Base-by-base conservation (phyloP, 2,113 vertebrate genomes). In the Pardalotus punctatus region DNA sequence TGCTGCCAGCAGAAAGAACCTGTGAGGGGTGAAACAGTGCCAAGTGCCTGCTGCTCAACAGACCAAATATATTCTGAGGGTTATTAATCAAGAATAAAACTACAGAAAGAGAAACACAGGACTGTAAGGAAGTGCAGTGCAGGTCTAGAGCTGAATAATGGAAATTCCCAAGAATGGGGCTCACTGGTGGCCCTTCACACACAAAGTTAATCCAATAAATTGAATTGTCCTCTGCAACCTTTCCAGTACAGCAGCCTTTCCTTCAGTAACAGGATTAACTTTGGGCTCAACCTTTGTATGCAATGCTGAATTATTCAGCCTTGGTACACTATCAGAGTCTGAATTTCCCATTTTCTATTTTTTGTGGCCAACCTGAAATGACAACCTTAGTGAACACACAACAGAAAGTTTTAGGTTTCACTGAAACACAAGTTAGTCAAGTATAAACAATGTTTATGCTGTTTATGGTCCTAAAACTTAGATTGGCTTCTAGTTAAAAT, bases 171-270 rank as follows among this genome's bases (percentile, higher is more conserved):
- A 47, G 67, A 62, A 70, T 4, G n/a, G 33, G 47, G 17, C 54
- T 78, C 3, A 2, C 43, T 81, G 60, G 33, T 93, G 83, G 69
- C 69, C 67, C 51, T 79, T 83, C 58, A 70, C 0, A 17, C 65
- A 60, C 17, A 4, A 70, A 71, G 50, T 57, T 95, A 95, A 96
- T 89, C 89, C 90, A 91, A 79, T 93, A 79, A 92, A 94, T 42
- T 33, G 22, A 70, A 85, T 65, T 88, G 65, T 51, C 48, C 45
- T 69, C 64, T 40, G 69, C 83, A 88, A 56, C 7, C 14, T 62
- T 90, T 74, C 60, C 48, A 84, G 56, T 9, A 48, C 50, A 88
- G 58, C 43, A 88, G 70, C 33, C 33, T 14, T 67, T 67, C 31
- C 53, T 86, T 51, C 36, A 86, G 45, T 74, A 91, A 85, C 11